Base-by-base conservation (phyloP, 1,140 invertebrate genomes). In the Hyles vespertilio region DNA sequence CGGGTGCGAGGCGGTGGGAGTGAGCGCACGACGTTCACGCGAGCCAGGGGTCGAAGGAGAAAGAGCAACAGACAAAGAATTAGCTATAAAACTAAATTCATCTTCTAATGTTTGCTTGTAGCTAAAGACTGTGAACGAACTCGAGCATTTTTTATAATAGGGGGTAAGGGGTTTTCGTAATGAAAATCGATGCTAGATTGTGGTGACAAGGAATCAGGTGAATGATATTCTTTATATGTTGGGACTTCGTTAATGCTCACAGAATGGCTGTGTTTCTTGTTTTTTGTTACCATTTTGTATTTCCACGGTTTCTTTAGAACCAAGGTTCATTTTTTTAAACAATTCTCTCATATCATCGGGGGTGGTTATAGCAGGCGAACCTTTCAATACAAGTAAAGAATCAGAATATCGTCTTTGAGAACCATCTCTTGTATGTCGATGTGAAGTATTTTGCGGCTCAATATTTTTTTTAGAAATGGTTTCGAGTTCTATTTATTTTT, bases 21-120 rank as follows among this genome's bases (percentile, higher is more conserved):
- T 69, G 72, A 76, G 77, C 74, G 63, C 81, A 74, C 80, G 82
- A 76, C 72, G 78, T 67, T 72, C 5, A 33, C 45, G 72, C 75
- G 81, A 85, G 78, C 70, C 81, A 72, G 74, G 74, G 67, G 82
- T 80, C 65, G 77, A 65, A 67, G 87, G 79, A 79, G 84, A 87
- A 68, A 89, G 80, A 87, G 81, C 80, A 82, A 86, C 66, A 89
- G 74, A 88, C 73, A 81, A 72, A 80, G 77, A 81, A 79, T 87
- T 89, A 89, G 87, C 87, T 68, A 84, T 74, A 64, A 70, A 78
- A 81, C 81, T 73, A 65, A 74, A 72, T 69, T 82, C 71, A 70
- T 69, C 64, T 65, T 82, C 77, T 78, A 82, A 73, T 76, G 74
- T 58, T 79, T 58, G 51, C 62, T 69, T 65, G 74, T 64, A 67